phyloP scores from a whole-genome alignment of 2,113 vertebrate genomes.

The Micronycteris hirsuta region DNA sequence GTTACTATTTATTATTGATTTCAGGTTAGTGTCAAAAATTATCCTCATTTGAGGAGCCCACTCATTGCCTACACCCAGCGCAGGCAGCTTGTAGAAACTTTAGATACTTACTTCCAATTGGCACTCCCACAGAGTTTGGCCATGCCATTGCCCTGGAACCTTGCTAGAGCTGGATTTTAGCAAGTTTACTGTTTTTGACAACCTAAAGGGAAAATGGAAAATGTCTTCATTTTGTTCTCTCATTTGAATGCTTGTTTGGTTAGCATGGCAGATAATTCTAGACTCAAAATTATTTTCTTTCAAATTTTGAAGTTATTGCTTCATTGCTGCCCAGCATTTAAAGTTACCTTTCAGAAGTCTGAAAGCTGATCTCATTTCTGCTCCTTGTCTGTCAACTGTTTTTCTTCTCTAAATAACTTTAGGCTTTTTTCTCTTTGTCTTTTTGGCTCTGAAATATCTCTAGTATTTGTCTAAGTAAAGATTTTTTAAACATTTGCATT shows the following conservation, averaged over 20 bases:
- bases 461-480: not conserved
- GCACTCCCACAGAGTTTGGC: not conserved
- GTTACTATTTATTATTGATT: not conserved
- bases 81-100: not conserved
- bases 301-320: not conserved
- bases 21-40: not conserved
- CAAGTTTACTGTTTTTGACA: not conserved
- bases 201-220: not conserved
- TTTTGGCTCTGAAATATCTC: not conserved
- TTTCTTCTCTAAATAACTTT: not conserved
- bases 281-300: constrained; percentile 14
- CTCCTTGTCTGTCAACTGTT: not conserved
- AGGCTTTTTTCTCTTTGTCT: not conserved
- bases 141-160: not conserved
- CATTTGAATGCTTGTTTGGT: not conserved
- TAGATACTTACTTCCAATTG: not conserved
- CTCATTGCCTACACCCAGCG: not conserved
- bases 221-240: not conserved
- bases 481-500: constrained; percentile 6
- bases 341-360: not conserved
- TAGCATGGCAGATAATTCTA: not conserved
- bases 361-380: constrained; percentile 12
- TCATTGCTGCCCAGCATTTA: not conserved
- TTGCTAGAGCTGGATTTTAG: not conserved
- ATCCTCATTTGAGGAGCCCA: not conserved